Evolutionary conservation across 1,140 invertebrate species (phyloP), one percentile per base, ranked within the genome.

Genomic region (Gyrodactylus bullatarudis): DNA sequence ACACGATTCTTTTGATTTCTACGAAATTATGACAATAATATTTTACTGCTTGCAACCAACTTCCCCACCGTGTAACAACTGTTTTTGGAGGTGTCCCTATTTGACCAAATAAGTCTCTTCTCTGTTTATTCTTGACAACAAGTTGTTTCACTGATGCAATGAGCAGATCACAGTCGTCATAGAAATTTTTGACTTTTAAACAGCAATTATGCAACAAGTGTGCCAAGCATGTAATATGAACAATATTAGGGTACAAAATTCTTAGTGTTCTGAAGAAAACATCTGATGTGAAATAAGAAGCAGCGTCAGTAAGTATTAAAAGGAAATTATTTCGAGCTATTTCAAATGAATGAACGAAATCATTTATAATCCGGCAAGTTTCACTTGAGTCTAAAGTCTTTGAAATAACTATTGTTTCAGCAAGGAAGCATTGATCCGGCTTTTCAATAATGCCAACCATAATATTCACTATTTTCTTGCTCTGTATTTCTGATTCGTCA

Each of bases 11-110:
- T 54, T n/a, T 8, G n/a, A 54, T n/a, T 54, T 54, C 8, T 16
- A n/a, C 8, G n/a, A 54, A n/a, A n/a, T 54, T 54, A 8, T 54
- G 8, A 54, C 34, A 71, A 54, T 73, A 73, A 73, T 73, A 73
- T 26, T 34, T 34, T 20, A 68, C 72, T 16, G 72, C 26, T 21
- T 73, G 24, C 1, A 73, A 16, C 72, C 25, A 73, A 19, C 19
- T 25, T 8, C 25, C 72, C 72, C 72, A 73, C 27, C 72, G 26
- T 20, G 26, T 73, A 2, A 73, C 26, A 16, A 73, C 23, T 1
- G 34, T 20, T 23, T 73, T 16, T 26, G 72, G 26, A 25, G 72
- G 72, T 2, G 22, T 27, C 19, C 25, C 26, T 16, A 73, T 34
- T 22, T 34, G 8, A 16, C 21, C 22, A 23, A 73, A 73, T 19